phyloP scores from a whole-genome alignment of 2,113 vertebrate genomes.

The Dasyprocta punctata region DNA sequence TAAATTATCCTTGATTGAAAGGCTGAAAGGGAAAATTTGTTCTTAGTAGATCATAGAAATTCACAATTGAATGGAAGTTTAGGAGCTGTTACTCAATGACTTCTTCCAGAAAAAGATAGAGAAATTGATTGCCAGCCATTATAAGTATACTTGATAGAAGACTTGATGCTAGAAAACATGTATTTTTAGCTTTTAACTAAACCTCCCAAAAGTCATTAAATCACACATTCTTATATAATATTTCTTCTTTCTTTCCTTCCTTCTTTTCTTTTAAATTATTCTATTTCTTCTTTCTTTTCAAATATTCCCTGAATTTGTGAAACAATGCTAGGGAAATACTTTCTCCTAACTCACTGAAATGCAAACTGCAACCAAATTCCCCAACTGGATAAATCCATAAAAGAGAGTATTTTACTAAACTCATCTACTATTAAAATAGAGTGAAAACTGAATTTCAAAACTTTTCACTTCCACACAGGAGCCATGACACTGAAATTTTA shows the following conservation, averaged over 20 bases:
- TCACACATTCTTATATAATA: background rate
- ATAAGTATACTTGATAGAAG: background rate
- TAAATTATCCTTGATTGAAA: background rate
- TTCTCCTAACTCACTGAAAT: conserved; percentile 4
- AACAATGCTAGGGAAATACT: background rate
- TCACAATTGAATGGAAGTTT: background rate
- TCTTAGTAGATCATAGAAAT: conserved; percentile 4
- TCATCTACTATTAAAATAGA: background rate
- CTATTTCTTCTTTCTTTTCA: background rate
- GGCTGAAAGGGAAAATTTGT: background rate
- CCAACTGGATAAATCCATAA: background rate
- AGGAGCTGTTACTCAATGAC: background rate
- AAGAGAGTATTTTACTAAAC: background rate
- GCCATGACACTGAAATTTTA: background rate
- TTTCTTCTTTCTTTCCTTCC: background rate
- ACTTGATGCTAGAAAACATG: background rate
- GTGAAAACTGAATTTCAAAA: conserved; percentile 9
- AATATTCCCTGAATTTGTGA: background rate
- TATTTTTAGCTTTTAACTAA: background rate
- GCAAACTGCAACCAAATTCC: conserved; percentile 15
- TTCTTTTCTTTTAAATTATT: background rate
- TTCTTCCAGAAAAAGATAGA: background rate
- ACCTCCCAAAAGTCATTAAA: background rate
- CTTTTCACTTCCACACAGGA: background rate
- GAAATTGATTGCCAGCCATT: conserved; percentile 5